Percentiles rank a stretch among this genome's conserved stretches.
These are phyloP conservation scores for Ischnus inquisitorius DNA, from an alignment of 2,888 invertebrate genomes.

Conservation along the genomic window DNA sequence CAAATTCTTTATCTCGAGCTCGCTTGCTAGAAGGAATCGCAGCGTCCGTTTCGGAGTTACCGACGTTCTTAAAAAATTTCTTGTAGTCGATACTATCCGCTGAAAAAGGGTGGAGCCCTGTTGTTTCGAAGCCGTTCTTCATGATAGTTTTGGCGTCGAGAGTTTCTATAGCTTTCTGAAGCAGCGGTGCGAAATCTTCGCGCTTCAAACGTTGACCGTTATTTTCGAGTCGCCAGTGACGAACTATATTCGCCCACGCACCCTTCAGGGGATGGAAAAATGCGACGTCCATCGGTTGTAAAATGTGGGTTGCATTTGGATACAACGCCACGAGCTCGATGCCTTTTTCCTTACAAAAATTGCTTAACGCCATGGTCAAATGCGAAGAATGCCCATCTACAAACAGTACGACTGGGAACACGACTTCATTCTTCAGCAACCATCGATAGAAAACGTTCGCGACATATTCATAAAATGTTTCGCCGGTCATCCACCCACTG, in stretches of 20 bases:
- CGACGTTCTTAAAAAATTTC: conserved; percentile 43
- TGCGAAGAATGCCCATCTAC: conserved; percentile 73
- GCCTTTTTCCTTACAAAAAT: conserved; percentile 61
- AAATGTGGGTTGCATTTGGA: conserved; percentile 70
- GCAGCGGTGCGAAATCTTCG: conserved; percentile 43
- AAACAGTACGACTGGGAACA: conserved; percentile 65
- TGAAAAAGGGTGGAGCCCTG: conserved; percentile 73
- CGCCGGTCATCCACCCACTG: conserved; percentile 67
- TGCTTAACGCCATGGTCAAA: conserved; percentile 62
- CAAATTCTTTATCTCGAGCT: conserved; percentile 4
- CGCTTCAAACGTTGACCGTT: conserved; percentile 53
- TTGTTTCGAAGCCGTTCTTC: conserved; percentile 68
- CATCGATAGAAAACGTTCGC: conserved; percentile 64
- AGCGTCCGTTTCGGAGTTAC: conserved; percentile 57
- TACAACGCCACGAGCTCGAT: conserved; percentile 64
- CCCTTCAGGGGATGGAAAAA: conserved; percentile 71
- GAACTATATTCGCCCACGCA: conserved; percentile 30
- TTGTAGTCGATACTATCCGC: conserved; percentile 58
- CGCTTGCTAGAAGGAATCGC: conserved; percentile 17
- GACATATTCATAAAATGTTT: too few relatives aligned
- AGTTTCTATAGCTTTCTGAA: conserved; percentile 31
- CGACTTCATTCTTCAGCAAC: conserved; percentile 53
- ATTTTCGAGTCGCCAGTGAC: conserved; percentile 59
- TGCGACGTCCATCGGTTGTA: conserved; percentile 73
- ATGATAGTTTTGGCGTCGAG: conserved; percentile 45